Base-by-base conservation (phyloP, 1,140 invertebrate genomes). In the Drosophila azteca region DNA sequence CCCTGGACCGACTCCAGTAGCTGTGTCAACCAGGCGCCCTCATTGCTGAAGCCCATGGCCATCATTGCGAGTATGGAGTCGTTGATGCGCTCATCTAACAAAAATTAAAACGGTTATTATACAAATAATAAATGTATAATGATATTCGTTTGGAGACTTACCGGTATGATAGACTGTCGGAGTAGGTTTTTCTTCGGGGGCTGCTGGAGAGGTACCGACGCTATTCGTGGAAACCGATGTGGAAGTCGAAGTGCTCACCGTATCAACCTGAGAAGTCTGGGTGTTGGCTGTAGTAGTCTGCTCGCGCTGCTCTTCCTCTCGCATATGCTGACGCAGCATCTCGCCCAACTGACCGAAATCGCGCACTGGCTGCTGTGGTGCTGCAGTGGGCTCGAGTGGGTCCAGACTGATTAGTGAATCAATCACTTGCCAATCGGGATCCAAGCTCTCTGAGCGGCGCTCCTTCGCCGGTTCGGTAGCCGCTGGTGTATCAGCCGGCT, bases 1-100 rank as follows among this genome's bases (percentile, higher is more conserved):
- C 96, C 96, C 64, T 95, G 84, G 59, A 93, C 93, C 68, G 84
- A 92, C 67, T 94, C 93, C 1, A 94, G 65, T 1, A 94, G 82
- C 58, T 93, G 92, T 4, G 93, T 93, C 50, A 94, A 79, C 92
- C 93, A 93, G 17, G 92, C 93, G 1, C 94, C 94, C 60, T 96
- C 95, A 85, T 97, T 96, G 51, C 93, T 94, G 91, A 97, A 97
- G 31, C 96, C 96, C 96, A 97, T 97, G 2, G 93, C 91, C 84
- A 95, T 93, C 96, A 97, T 96, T 45, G 94, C 93, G 50, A 94
- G 91, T 49, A 97, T 90, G 39, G 94, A 93, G 3, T 91, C 87
- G 55, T 94, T 93, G 53, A 96, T 94, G 59, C 92, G 93, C 11
- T 94, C 93, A 92, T 95, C 94, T 89, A 39, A 6, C 0, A 11